These are phyloP conservation scores for Oikopleura albicans DNA, from an alignment of 23 tunicate species.

Conservation along the genomic window DNA sequence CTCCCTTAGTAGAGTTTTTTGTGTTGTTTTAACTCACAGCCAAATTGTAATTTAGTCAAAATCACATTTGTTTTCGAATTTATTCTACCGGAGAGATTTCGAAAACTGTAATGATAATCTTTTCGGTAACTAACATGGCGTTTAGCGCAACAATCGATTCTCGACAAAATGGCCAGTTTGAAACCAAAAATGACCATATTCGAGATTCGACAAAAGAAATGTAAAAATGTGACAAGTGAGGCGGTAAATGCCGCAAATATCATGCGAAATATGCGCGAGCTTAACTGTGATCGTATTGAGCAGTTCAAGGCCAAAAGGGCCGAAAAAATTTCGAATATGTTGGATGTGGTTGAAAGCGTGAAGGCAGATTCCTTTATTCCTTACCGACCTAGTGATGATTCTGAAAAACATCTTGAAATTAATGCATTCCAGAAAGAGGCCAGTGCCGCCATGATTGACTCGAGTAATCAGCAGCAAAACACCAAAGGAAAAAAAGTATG, in stretches of 20 bases:
- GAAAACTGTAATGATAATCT: too few species aligned
- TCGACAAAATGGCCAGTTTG: background rate
- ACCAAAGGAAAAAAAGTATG: too few species aligned
- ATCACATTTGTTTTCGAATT: too few species aligned
- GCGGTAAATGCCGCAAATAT: conserved; percentile 29
- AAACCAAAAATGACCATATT: conserved; percentile 5
- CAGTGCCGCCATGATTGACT: conserved; percentile 21
- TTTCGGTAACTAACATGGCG: too few species aligned
- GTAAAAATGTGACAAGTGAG: conserved; percentile 22
- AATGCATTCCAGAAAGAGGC: background rate
- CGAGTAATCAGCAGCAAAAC: too few species aligned
- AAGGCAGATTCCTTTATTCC: background rate
- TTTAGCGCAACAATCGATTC: background rate
- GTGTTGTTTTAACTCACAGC: too few species aligned
- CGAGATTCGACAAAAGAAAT: background rate
- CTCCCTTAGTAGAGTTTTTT: too few species aligned
- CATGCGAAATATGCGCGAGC: conserved; percentile 34
- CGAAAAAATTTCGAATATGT: background rate
- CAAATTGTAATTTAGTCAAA: too few species aligned
- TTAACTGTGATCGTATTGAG: conserved; percentile 38
- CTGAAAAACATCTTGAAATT: background rate
- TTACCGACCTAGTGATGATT: background rate
- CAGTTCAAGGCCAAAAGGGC: conserved; percentile 26
- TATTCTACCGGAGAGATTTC: too few species aligned
- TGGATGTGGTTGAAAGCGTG: background rate